Base-by-base conservation (phyloP, 2,797 vertebrate genomes). In the Macropodus opercularis region DNA sequence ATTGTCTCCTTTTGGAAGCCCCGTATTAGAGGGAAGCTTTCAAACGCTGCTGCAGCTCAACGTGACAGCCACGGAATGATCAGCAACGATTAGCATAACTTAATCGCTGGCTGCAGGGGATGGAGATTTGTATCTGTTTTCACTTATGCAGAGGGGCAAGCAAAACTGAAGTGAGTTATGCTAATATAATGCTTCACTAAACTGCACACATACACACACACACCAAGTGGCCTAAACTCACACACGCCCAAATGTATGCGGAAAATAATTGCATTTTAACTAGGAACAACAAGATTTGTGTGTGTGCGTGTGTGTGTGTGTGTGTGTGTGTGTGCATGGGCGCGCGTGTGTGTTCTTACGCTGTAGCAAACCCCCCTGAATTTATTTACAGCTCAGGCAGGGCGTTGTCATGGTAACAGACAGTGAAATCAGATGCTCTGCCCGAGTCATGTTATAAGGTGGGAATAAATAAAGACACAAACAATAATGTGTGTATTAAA, bases 391-490 rank as follows among this genome's bases (percentile, higher is more conserved):
- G 84, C 86, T 75, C 75, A 83, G 80, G 72, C 77, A 85, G 77
- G 76, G 80, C 44, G 64, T 92, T 72, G 40, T 88, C 87, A 92
- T 92, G 85, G 89, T 85, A 92, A 92, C 90, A 91, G 89, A 89
- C 79, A 54, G 80, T 64, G 68, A 86, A 90, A 86, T 79, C 57
- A 63, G 81, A 86, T 89, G 71, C 84, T 69, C 84, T 69, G 34
- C 83, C 72, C 84, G 61, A 81, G 66, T 80, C 74, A 78, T 76
- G 73, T 70, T 76, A 90, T 79, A 65, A 77, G 76, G 77, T 77
- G 75, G 77, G 56, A 80, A 87, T 90, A 86, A 89, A 85, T 79
- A 81, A 84, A 87, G 22, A 23, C 63, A 72, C 75, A 81, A 81
- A 80, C 81, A 82, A 66, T 62, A 53, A 77, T 62, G 75, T 52